A percentile compares a stretch with the other conserved stretches of the same genome.
Conservation (phyloP, 2,797 vertebrate species). For the Gambelia wislizenii region DNA sequence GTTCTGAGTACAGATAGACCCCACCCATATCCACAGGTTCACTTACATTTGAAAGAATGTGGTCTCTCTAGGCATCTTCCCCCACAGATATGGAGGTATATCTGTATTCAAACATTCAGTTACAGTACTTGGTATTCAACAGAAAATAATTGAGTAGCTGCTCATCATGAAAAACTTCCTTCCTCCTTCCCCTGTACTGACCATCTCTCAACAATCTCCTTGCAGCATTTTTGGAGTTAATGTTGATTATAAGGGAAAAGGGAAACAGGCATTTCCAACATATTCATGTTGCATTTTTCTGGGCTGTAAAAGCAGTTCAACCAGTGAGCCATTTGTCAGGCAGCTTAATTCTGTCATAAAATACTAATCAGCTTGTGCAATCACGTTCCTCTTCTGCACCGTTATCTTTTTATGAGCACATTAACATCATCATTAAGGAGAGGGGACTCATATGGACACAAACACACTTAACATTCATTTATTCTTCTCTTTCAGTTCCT, state of each 20-base stretch:
- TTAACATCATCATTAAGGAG: slow-evolving; percentile 80
- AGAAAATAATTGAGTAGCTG: neutral
- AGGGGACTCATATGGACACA: slow-evolving; percentile 79
- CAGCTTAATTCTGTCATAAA: slow-evolving; percentile 82
- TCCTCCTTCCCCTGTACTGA: neutral
- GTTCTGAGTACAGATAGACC: no score
- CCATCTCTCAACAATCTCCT: slow-evolving; percentile 29
- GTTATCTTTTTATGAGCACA: slow-evolving; percentile 83
- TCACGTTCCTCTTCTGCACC: slow-evolving; percentile 75
- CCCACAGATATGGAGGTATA: no score
- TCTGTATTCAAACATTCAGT: neutral
- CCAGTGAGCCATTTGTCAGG: slow-evolving; percentile 77
- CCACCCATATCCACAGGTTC: no score
- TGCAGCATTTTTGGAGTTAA: slow-evolving; percentile 55
- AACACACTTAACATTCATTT: slow-evolving; percentile 74
- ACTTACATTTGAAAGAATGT: no score
- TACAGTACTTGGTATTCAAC: neutral
- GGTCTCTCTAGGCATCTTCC: no score
- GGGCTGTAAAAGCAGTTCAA: slow-evolving; percentile 72
- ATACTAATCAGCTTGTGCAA: slow-evolving; percentile 81
- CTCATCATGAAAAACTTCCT: neutral
- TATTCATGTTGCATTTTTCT: slow-evolving; percentile 71
- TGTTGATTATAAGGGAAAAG: slow-evolving; percentile 49
- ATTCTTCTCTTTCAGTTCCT: slow-evolving; percentile 59
- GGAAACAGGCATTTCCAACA: slow-evolving; percentile 55